Evolutionary conservation across 2,797 vertebrate genomes (phyloP).

Genomic region (Meda fulgida): DNA sequence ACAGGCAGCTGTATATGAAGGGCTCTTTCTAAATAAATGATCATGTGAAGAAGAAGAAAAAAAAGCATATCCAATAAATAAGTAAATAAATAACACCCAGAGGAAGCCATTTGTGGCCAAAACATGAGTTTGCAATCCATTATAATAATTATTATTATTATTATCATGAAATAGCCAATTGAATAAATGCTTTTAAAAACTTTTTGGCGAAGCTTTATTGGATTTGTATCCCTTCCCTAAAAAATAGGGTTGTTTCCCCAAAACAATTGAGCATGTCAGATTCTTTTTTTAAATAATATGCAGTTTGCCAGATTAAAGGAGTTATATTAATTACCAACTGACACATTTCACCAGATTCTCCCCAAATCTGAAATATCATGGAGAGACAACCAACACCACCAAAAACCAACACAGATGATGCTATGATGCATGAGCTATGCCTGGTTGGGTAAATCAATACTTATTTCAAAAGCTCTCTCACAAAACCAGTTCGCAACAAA

Average conservation of each 20-base stretch:
- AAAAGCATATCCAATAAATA: background rate
- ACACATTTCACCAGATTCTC: background rate
- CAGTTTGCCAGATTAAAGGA: background rate
- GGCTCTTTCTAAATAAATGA: background rate
- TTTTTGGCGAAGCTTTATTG: background rate
- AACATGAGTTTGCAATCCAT: background rate
- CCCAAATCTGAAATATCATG: background rate
- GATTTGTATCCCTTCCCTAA: background rate
- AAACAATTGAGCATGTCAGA: background rate
- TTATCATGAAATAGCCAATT: background rate
- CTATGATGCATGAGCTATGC: constrained; percentile 27
- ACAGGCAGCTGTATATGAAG: background rate
- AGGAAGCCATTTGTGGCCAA: background rate
- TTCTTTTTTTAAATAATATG: background rate
- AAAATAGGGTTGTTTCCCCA: too few species aligned
- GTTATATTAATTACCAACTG: background rate
- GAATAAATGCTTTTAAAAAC: background rate
- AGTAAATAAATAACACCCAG: too few species aligned
- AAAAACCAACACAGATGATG: constrained; percentile 48
- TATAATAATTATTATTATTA: background rate
- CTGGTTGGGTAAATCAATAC: constrained; percentile 65
- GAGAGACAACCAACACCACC: background rate
- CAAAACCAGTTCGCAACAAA: constrained; percentile 41
- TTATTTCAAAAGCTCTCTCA: constrained; percentile 45
- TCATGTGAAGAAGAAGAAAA: background rate